These are phyloP conservation scores for Madoqua kirkii DNA, from an alignment of 2,113 vertebrate species.

Conservation along the genomic window DNA sequence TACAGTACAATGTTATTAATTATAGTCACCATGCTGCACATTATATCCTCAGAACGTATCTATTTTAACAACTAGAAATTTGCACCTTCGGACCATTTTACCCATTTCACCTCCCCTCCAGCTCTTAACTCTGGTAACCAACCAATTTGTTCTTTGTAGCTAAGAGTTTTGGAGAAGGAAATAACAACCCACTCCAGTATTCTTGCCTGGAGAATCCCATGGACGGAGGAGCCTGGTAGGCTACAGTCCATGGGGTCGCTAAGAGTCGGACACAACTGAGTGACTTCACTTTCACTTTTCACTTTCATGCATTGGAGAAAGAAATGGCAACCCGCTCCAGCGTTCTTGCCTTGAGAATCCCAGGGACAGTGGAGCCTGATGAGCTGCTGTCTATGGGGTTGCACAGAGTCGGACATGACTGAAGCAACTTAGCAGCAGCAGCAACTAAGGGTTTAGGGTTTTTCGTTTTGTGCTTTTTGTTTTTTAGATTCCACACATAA, in stretches of 20 bases:
- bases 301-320: neutral
- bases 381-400: fast-evolving
- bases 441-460: neutral
- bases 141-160: neutral
- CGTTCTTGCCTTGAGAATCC: neutral
- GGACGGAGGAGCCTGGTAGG: neutral
- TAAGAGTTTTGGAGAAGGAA: neutral
- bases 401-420: neutral
- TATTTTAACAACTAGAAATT: neutral
- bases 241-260: fast-evolving
- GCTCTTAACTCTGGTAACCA: neutral
- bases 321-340: neutral
- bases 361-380: fast-evolving
- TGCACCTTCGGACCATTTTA: neutral
- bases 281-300: neutral
- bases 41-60: neutral
- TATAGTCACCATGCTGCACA: neutral
- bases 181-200: neutral
- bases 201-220: neutral
- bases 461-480: neutral
- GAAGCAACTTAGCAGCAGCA: neutral
- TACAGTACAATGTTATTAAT: neutral
- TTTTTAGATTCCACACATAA: neutral
- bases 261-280: neutral
- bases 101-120: neutral